Evolutionary conservation across 2,113 vertebrate genomes (phyloP).

Genomic region (Rousettus leschenaultii): DNA sequence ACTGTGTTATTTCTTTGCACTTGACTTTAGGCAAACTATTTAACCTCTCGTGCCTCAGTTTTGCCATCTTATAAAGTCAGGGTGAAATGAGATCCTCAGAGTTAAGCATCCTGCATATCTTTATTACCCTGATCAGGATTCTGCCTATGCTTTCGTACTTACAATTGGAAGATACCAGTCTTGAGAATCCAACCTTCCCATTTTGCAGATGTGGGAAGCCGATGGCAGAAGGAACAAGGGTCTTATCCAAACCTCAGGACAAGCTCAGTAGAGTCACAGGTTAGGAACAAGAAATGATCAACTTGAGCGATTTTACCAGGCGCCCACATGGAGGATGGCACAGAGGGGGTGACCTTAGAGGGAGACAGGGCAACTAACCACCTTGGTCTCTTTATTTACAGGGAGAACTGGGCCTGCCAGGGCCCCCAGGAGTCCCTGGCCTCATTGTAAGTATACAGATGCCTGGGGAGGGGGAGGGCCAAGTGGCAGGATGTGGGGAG

Average conservation of each 20-base stretch:
- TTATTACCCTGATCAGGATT: fast-evolving
- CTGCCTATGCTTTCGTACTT: not conserved
- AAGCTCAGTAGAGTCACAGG: not conserved
- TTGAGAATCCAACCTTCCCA: not conserved
- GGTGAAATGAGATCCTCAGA: not conserved
- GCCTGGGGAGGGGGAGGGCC: not conserved
- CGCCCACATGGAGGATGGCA: fast-evolving
- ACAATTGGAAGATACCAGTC: not conserved
- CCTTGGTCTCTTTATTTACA: constrained; percentile 81
- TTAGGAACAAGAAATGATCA: not conserved
- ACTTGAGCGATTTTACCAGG: not conserved
- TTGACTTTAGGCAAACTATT: not conserved
- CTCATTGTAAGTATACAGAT: constrained; percentile 92
- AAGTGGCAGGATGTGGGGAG: not conserved
- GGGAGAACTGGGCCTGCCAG: constrained; percentile 95
- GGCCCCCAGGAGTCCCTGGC: constrained; percentile 94
- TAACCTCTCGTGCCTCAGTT: not conserved
- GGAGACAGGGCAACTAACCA: constrained; percentile 71
- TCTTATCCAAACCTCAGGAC: not conserved
- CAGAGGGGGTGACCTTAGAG: not conserved
- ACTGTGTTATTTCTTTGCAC: not conserved
- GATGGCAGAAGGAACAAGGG: not conserved
- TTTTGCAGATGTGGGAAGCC: not conserved
- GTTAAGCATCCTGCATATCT: not conserved
- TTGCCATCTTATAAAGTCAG: not conserved